phyloP scores from a whole-genome alignment of 2,797 vertebrate species.

The Sitta carolinensis region DNA sequence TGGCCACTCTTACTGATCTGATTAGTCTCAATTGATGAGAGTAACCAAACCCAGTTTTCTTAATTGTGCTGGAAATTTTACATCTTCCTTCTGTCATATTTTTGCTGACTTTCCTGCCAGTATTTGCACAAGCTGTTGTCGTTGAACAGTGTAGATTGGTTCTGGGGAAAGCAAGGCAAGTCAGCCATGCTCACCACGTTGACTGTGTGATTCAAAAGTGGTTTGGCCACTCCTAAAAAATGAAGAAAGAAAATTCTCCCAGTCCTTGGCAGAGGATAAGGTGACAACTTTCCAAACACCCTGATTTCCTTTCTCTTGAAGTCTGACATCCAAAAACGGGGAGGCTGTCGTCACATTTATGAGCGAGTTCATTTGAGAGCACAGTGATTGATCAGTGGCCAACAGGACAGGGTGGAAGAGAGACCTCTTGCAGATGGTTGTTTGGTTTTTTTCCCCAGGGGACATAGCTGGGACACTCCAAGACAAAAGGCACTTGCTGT shows the following conservation, averaged over 20 bases:
- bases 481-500: background rate
- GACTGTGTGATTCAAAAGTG: slow-evolving; percentile 52
- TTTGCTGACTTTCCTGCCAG: background rate
- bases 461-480: background rate
- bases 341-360: slow-evolving; percentile 15
- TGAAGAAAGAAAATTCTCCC: slow-evolving; percentile 54
- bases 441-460: background rate
- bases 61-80: background rate
- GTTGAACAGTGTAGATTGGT: background rate
- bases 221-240: slow-evolving; percentile 38
- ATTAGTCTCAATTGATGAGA: background rate
- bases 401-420: background rate
- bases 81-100: background rate
- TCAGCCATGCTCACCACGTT: slow-evolving; percentile 10
- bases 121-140: background rate
- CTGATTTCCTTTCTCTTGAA: slow-evolving; percentile 51
- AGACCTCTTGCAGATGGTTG: background rate
- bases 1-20: background rate
- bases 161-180: background rate
- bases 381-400: background rate
- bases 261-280: slow-evolving; percentile 51
- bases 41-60: background rate
- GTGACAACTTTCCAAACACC: slow-evolving; percentile 49
- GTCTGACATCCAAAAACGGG: slow-evolving; percentile 20
- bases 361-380: slow-evolving; percentile 53